Base-by-base conservation (phyloP, 2,888 invertebrate species). In the Lycia hirtaria region DNA sequence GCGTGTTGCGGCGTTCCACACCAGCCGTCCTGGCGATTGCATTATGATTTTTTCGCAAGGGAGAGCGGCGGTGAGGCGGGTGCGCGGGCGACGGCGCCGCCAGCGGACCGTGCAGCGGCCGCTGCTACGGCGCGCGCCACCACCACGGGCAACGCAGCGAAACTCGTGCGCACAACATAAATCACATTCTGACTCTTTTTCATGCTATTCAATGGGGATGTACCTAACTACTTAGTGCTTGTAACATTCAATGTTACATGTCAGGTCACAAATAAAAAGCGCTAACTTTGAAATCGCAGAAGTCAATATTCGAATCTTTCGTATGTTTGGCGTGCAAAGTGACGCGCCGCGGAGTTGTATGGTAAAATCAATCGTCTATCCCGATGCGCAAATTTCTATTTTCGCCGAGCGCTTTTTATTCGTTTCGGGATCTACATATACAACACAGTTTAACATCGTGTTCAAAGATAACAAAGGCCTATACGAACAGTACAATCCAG, bases 21-120 rank as follows among this genome's bases (percentile, higher is more conserved):
- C 87, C 88, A 85, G 75, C 90, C 88, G 89, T 88, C 89, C 90
- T 85, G 89, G 84, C 89, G 87, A 88, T 91, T 91, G 92, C 92
- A 90, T 90, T 90, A 90, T 89, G 85, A 85, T 89, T 90, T 87
- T 87, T 91, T 90, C 90, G 90, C 91, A 90, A 91, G 89, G 89
- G 90, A 86, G 84, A 82, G 83, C 83, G 85, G 88, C 82, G 85
- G 84, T 76, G 86, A 81, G 76, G 78, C 73, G 61, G 76, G 72
- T 60, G 78, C 60, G 80, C 80, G 77, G 78, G 81, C 76, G 81
- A 81, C 69, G 73, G 71, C 69, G 75, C 77, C 69, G 83, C 74
- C 90, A 88, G 83, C 88, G 83, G 81, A 90, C 81, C 90, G 90
- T 90, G 88, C 86, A 83, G 85, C 85, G 81, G 83, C 85, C 83